These are phyloP conservation scores for Anser cygnoides DNA, from an alignment of 2,113 vertebrate genomes.

Conservation along the genomic window DNA sequence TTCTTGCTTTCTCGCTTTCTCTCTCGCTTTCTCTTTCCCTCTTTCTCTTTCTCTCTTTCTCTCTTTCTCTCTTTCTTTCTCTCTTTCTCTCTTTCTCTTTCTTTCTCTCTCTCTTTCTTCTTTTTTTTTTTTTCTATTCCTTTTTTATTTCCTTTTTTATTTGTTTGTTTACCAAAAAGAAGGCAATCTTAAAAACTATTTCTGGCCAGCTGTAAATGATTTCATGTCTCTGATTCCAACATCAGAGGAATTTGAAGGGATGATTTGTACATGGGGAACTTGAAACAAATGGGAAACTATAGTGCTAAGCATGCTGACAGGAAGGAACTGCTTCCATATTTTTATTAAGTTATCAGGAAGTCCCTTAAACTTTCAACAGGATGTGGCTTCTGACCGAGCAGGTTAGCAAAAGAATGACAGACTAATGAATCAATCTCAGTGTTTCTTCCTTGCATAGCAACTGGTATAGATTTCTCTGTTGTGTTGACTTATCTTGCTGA, in stretches of 20 bases:
- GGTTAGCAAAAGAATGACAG: constrained; percentile 24
- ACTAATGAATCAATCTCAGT: constrained; percentile 37
- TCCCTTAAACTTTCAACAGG: constrained; percentile 49
- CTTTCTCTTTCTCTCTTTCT: too few species aligned
- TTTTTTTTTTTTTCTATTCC: neutral
- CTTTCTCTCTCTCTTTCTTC: too few species aligned
- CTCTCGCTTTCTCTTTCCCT: too few species aligned
- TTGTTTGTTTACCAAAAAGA: neutral
- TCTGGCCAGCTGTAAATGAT: neutral
- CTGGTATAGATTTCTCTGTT: constrained; percentile 20
- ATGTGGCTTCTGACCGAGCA: constrained; percentile 37
- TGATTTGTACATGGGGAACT: neutral
- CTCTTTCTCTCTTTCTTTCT: too few species aligned
- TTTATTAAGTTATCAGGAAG: constrained; percentile 46
- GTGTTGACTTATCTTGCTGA: constrained; percentile 22
- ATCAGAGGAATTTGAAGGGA: neutral
- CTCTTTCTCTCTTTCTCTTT: too few species aligned
- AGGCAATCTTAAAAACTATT: neutral
- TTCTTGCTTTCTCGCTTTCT: too few species aligned
- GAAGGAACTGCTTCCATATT: constrained; percentile 10
- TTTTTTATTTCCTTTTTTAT: neutral
- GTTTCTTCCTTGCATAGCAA: constrained; percentile 33
- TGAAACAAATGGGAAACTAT: neutral
- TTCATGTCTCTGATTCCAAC: neutral
- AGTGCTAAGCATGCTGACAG: neutral